Percentiles rank a stretch among this genome's conserved stretches.
These are phyloP conservation scores for Tromatobia lineatoria DNA, from an alignment of 2,888 invertebrate genomes.

Conservation along the genomic window DNA sequence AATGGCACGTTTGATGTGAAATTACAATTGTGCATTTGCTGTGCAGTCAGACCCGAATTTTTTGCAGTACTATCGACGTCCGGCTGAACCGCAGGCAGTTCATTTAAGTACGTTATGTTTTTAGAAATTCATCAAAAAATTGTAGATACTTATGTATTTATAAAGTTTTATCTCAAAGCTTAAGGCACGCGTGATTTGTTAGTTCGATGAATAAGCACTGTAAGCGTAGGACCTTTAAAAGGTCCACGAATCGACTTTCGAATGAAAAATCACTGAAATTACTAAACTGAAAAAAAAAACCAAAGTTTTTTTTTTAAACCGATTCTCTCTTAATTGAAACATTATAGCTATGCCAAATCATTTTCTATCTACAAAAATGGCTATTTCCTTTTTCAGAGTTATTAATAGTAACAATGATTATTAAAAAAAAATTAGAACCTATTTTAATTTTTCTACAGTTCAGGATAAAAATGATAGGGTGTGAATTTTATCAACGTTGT, in stretches of 20 bases:
- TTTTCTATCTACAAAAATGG: background rate
- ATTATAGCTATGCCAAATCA: background rate
- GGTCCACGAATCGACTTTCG: background rate
- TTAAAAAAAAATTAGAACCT: too few species aligned
- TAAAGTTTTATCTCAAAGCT: conserved; percentile 28
- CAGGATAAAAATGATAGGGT: too few species aligned
- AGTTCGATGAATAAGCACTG: conserved; percentile 34
- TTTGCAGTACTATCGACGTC: conserved; percentile 19
- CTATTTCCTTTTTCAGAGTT: background rate
- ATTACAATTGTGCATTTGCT: conserved; percentile 45
- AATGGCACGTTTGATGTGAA: conserved; percentile 57
- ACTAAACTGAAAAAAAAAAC: background rate
- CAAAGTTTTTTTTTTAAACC: too few species aligned
- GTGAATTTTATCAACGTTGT: too few species aligned
- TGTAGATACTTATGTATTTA: conserved; percentile 15
- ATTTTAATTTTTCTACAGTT: too few species aligned
- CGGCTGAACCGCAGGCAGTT: conserved; percentile 46
- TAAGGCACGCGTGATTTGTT: conserved; percentile 58
- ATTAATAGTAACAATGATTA: background rate
- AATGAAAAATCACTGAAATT: background rate
- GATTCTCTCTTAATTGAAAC: background rate
- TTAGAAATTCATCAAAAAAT: conserved; percentile 40
- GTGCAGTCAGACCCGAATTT: conserved; percentile 12
- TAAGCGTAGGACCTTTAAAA: background rate
- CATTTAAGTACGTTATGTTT: conserved; percentile 48